Conservation (phyloP, 2,888 invertebrate species). For the Orthosia gracilis region DNA sequence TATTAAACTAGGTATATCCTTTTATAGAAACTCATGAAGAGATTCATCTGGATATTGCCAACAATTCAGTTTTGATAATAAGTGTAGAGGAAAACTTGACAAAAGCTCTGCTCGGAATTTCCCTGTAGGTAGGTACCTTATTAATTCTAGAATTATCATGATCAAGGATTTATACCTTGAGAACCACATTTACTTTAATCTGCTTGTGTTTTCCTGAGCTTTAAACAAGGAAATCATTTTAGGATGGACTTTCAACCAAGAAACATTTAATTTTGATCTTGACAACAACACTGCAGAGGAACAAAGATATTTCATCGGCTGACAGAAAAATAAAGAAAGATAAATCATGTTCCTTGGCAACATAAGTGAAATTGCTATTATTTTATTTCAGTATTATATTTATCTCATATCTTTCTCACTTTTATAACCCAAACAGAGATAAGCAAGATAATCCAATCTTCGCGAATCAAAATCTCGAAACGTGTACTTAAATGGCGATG, state of each 20-base stretch:
- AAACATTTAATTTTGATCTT: background rate
- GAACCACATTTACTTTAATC: background rate
- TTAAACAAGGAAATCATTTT: background rate
- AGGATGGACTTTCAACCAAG: background rate
- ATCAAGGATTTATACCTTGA: background rate
- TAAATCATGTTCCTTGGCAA: conserved; percentile 26
- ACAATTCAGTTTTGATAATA: conserved; percentile 1
- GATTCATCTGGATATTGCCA: conserved; percentile 7
- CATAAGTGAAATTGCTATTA: conserved; percentile 26
- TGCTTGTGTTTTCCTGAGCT: conserved; percentile 8
- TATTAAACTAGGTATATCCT: background rate
- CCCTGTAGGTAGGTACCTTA: conserved; percentile 1
- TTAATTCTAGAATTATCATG: conserved; percentile 11
- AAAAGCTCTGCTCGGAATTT: conserved; percentile 27
- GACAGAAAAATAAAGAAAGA: background rate
- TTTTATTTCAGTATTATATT: conserved; percentile 21
- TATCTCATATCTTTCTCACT: conserved; percentile 31
- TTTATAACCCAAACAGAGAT: conserved; percentile 21
- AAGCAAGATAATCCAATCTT: conserved; percentile 35
- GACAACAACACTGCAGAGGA: background rate
- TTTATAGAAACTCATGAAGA: background rate
- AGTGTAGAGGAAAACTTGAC: background rate
- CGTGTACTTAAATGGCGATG: conserved; percentile 29
- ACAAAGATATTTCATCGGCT: conserved; percentile 2
- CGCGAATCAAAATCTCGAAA: conserved; percentile 22